Evolutionary conservation across 2,113 vertebrate genomes (phyloP).

Genomic region (Oreotrochilus melanogaster): DNA sequence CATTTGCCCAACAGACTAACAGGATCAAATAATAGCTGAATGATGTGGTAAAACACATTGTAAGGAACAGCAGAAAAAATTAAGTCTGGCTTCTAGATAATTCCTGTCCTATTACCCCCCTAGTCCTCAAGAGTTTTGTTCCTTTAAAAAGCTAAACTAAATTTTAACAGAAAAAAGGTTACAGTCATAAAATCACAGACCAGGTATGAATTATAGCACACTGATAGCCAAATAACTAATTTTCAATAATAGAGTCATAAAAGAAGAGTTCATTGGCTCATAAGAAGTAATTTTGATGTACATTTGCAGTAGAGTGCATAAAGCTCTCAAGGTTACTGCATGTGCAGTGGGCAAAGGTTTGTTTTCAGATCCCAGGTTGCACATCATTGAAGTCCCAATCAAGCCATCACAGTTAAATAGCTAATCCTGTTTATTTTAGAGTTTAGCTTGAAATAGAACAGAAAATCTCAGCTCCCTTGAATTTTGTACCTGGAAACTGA

Average conservation of each 20-base stretch:
- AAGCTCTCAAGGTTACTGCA: constrained; percentile 10
- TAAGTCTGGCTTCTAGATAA: background rate
- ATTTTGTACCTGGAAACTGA: background rate
- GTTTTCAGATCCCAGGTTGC: background rate
- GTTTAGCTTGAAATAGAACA: background rate
- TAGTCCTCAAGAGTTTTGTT: background rate
- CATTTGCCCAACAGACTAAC: background rate
- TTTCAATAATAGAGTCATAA: background rate
- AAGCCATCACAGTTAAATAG: background rate
- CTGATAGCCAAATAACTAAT: background rate
- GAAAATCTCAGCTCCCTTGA: background rate
- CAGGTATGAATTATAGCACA: background rate
- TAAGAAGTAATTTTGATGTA: background rate
- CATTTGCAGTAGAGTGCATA: background rate
- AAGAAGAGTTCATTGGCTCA: background rate
- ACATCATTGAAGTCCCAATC: background rate
- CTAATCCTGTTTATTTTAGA: constrained; percentile 11
- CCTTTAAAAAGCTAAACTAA: constrained; percentile 13
- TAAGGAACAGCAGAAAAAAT: background rate
- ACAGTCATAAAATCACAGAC: background rate
- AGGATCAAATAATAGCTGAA: constrained; percentile 1
- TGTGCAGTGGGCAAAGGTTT: background rate
- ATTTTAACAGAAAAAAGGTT: background rate
- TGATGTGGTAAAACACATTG: background rate
- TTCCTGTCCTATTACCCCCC: background rate